These are phyloP conservation scores for Trachelipus rathkii DNA, from an alignment of 1,140 invertebrate genomes.

Conservation along the genomic window DNA sequence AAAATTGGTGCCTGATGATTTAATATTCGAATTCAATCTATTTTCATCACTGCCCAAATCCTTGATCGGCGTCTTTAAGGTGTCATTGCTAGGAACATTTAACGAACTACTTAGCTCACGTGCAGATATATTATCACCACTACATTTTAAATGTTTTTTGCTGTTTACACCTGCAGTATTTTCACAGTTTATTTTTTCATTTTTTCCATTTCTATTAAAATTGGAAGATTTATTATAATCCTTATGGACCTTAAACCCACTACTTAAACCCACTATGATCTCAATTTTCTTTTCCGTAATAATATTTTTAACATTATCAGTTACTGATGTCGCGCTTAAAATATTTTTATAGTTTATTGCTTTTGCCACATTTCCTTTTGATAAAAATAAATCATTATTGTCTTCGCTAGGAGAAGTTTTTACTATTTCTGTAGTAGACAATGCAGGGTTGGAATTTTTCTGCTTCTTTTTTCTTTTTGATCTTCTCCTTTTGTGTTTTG, in stretches of 20 bases:
- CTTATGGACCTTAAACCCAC: no score
- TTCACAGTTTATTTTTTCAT: no score
- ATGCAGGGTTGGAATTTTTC: not conserved
- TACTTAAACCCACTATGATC: no score
- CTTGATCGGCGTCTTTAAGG: not conserved
- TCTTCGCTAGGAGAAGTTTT: not conserved
- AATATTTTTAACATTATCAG: not conserved
- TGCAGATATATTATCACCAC: no score
- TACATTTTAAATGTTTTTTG: no score
- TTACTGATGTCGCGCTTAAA: not conserved
- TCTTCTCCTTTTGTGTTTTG: not conserved
- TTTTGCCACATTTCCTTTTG: not conserved
- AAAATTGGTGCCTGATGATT: not conserved
- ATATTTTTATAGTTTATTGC: not conserved
- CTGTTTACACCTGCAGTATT: no score
- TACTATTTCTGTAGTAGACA: no score
- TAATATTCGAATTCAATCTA: not conserved
- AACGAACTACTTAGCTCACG: no score
- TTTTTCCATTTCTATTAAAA: no score
- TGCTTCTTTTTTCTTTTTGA: not conserved
- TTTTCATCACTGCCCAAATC: not conserved
- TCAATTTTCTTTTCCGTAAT: no score
- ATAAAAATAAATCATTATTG: not conserved
- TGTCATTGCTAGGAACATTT: not conserved
- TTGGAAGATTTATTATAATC: no score